Base-by-base conservation (phyloP, 1,140 invertebrate species). In the Solenopsis fugax region DNA sequence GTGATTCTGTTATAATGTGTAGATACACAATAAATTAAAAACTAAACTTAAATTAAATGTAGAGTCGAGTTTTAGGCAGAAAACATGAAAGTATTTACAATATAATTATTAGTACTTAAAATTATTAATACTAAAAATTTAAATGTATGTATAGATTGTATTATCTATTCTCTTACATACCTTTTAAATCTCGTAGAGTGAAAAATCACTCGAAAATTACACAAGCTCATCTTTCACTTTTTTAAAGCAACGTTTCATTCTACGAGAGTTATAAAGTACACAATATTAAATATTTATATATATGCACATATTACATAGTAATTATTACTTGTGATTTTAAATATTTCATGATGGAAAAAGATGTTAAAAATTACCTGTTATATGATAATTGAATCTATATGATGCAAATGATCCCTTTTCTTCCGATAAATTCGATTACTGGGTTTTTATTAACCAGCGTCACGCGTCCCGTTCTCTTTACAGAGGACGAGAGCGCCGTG, bases 401-500 rank as follows among this genome's bases (percentile, higher is more conserved):
- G 9, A 41, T 48, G 50, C 4, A 12, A 50, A 58, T 1, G 29
- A 37, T 80, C 24, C 54, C 50, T 48, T 73, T 18, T 54, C 7
- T 18, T 24, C 21, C 37, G 21, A 65, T 64, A 37, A 77, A 85
- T 64, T 76, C 21, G 58, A 82, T 82, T 73, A 48, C 34, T 58
- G 24, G 16, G 2, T 56, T 45, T 50, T 77, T 71, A 69, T 60
- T 76, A 41, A 76, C 16, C 24, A 18, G 54, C 41, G 12, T 41
- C 41, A 13, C 41, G 18, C 37, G 12, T 62, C 52, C 10, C 21
- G 69, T 72, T 85, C 50, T 50, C 65, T 93, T 96, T 96, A 3
- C 96, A 98, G 98, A 97, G 96, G 98, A 98, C 90, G 97, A 98
- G 76, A 95, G 96, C n/a, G 97, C 98, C n/a, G 93, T 96, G 75